Conservation (phyloP, 2,888 invertebrate genomes). For the Lagria hirta region DNA sequence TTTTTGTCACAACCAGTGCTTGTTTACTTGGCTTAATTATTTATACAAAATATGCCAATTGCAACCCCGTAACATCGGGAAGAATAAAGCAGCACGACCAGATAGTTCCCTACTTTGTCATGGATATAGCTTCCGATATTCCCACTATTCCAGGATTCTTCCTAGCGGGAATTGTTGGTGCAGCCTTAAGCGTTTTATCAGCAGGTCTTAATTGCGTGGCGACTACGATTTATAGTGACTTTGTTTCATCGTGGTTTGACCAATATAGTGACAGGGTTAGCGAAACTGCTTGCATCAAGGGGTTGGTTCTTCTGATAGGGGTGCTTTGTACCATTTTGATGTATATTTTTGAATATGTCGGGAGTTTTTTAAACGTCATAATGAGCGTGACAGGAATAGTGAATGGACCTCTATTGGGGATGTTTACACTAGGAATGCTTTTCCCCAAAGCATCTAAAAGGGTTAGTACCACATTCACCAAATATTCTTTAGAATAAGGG, state of each 20-base stretch:
- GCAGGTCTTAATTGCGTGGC: slow-evolving; percentile 62
- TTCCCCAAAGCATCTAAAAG: slow-evolving; percentile 64
- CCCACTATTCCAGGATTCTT: slow-evolving; percentile 56
- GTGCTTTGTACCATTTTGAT: slow-evolving; percentile 74
- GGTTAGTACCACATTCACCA: slow-evolving; percentile 45
- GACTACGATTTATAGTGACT: slow-evolving; percentile 65
- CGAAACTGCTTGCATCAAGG: slow-evolving; percentile 63
- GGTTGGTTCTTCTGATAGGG: slow-evolving; percentile 57
- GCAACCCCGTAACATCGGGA: slow-evolving; percentile 53
- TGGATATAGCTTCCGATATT: slow-evolving; percentile 49
- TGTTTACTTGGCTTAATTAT: slow-evolving; percentile 54
- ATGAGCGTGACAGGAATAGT: slow-evolving; percentile 50
- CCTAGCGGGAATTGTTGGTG: slow-evolving; percentile 56
- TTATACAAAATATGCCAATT: slow-evolving; percentile 54
- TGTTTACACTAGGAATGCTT: slow-evolving; percentile 68
- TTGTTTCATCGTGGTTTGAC: slow-evolving; percentile 59
- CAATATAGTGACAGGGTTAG: slow-evolving; percentile 55
- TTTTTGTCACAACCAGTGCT: slow-evolving; percentile 46
- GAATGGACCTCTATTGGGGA: slow-evolving; percentile 61
- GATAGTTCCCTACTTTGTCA: slow-evolving; percentile 34
- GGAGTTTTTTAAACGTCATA: slow-evolving; percentile 59
- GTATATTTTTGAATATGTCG: slow-evolving; percentile 56
- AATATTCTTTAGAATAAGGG: not conserved
- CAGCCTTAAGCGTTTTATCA: slow-evolving; percentile 61
- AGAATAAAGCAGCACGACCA: slow-evolving; percentile 36